phyloP scores from a whole-genome alignment of 2,888 invertebrate species.

The Aphodius sticticus region DNA sequence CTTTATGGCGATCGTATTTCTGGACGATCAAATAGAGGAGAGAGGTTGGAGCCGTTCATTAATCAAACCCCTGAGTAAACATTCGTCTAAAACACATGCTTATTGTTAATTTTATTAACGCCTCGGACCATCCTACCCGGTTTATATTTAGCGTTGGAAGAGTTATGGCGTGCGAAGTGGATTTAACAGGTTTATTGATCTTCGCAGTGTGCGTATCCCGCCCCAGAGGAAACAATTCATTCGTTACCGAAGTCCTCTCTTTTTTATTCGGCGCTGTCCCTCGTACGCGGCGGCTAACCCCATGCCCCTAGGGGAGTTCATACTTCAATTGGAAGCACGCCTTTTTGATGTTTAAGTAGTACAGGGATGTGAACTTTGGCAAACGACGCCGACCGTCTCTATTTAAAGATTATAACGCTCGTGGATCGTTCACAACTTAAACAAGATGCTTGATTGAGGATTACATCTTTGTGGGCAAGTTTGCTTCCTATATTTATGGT shows the following conservation, averaged over 20 bases:
- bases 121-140: neutral
- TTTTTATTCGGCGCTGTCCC: neutral
- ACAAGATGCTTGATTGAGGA: neutral
- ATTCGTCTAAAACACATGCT: slow-evolving; percentile 8
- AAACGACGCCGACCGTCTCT: neutral
- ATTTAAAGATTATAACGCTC: neutral
- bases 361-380: slow-evolving; percentile 1
- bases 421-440: neutral
- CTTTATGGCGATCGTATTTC: neutral
- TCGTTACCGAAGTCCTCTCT: neutral
- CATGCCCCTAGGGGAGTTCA: neutral
- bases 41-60: neutral
- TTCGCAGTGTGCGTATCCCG: slow-evolving; percentile 4
- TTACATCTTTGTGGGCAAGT: neutral
- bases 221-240: neutral
- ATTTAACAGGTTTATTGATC: slow-evolving; percentile 4
- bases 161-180: slow-evolving; percentile 4
- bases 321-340: neutral
- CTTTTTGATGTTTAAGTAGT: neutral
- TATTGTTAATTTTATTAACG: slow-evolving; percentile 26
- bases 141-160: neutral
- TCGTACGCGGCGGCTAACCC: neutral
- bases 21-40: neutral
- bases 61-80: neutral
- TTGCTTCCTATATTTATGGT: too few species aligned